Conservation (phyloP, 2,888 invertebrate genomes). For the Pogonocherus hispidulus region DNA sequence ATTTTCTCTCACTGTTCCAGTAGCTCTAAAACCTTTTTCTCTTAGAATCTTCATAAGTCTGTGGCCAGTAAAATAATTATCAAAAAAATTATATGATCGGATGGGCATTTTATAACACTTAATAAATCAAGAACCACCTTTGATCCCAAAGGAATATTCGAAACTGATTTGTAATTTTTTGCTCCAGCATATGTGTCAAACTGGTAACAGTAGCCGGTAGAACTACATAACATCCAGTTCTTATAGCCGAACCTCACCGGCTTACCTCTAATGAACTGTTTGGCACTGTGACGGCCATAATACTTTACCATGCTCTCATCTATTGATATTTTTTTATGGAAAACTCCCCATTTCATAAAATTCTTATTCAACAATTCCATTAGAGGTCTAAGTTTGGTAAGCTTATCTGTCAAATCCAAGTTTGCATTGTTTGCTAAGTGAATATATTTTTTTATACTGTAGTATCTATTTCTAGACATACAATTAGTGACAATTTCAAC, state of each 20-base stretch:
- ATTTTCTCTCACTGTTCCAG: too few relatives aligned
- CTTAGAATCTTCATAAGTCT: not conserved
- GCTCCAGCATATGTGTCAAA: too few relatives aligned
- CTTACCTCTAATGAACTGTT: not conserved
- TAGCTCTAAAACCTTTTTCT: not conserved
- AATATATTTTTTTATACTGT: constrained; percentile 43
- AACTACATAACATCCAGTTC: not conserved
- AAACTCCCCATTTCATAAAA: constrained; percentile 47
- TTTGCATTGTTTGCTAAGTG: constrained; percentile 42
- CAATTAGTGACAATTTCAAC: constrained; percentile 52
- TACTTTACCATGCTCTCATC: not conserved
- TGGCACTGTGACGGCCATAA: not conserved
- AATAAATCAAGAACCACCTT: not conserved
- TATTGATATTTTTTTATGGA: constrained; percentile 41
- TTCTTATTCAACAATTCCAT: constrained; percentile 43
- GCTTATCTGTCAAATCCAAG: constrained; percentile 38
- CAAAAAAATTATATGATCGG: not conserved
- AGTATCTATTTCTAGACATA: constrained; percentile 52
- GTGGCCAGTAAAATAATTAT: not conserved
- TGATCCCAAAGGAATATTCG: not conserved
- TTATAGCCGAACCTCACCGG: not conserved
- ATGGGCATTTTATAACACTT: not conserved
- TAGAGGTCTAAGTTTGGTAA: constrained; percentile 40
- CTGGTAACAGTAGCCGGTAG: not conserved
- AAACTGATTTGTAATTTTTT: too few relatives aligned